Percentiles rank a stretch among this genome's conserved stretches.
Conservation (phyloP, 2,113 vertebrate species). For the Indri indri region DNA sequence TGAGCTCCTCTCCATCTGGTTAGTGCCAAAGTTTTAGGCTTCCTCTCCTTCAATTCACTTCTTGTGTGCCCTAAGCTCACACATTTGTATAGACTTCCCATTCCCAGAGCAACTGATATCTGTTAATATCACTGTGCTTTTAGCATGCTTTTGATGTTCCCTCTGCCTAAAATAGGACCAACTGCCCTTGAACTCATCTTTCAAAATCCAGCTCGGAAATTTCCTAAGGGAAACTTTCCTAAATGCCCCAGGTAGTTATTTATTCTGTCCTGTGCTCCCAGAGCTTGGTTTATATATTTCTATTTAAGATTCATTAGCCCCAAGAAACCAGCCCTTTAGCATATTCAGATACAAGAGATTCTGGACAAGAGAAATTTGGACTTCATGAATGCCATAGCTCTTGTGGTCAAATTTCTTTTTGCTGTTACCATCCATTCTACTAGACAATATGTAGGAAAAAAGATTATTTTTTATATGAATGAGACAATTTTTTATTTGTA, state of each 20-base stretch:
- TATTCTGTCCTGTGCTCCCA: not conserved
- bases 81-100: not conserved
- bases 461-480: not conserved
- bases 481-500: not conserved
- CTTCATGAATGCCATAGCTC: not conserved
- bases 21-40: not conserved
- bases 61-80: not conserved
- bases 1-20: not conserved
- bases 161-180: not conserved
- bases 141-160: not conserved
- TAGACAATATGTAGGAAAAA: not conserved
- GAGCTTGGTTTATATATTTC: not conserved
- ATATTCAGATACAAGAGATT: constrained; percentile 19
- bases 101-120: not conserved
- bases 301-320: not conserved
- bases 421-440: not conserved
- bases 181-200: not conserved
- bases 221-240: not conserved
- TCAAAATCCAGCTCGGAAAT: not conserved
- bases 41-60: not conserved
- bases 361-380: not conserved
- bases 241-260: not conserved
- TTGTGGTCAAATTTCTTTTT: not conserved
- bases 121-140: not conserved
- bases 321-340: not conserved